Evolutionary conservation across 2,888 invertebrate genomes (phyloP).

Genomic region (Ophioninae sp.): DNA sequence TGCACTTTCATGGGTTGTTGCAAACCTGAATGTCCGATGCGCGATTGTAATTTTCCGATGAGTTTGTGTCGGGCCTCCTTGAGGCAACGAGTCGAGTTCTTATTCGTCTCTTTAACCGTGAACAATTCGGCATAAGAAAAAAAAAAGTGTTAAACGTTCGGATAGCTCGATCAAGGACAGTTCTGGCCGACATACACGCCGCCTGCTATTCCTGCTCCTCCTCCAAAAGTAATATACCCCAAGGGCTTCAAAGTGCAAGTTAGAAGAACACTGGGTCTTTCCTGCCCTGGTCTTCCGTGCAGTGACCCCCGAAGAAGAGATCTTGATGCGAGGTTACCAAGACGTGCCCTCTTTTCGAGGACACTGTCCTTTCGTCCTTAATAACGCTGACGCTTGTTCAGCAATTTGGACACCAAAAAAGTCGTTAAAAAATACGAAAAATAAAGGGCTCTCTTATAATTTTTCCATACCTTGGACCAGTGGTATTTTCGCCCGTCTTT

Average conservation of each 20-base stretch:
- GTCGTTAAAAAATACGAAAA: not conserved
- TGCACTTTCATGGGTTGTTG: no score
- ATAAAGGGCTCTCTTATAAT: not conserved
- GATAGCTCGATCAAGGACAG: not conserved
- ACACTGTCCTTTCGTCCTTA: conserved; percentile 10
- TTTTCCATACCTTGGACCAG: not conserved
- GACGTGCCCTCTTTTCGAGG: conserved; percentile 20
- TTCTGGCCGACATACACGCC: not conserved
- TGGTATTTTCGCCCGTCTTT: not conserved
- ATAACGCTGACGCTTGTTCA: conserved; percentile 41
- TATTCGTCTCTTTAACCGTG: not conserved
- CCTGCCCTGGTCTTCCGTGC: conserved; percentile 27
- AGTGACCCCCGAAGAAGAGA: conserved; percentile 22
- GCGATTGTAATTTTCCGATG: no score
- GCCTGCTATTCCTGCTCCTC: conserved; percentile 2
- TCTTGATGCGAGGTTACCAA: conserved; percentile 28
- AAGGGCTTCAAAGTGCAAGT: conserved; percentile 48
- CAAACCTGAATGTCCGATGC: no score
- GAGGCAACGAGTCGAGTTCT: no score
- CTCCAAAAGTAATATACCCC: not conserved
- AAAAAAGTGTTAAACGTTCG: not conserved
- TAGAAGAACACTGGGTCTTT: conserved; percentile 24
- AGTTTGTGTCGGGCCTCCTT: no score
- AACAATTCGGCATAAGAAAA: not conserved
- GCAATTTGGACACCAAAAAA: conserved; percentile 13